Evolutionary conservation across 2,113 vertebrate genomes (phyloP).

Genomic region (Solea solea): DNA sequence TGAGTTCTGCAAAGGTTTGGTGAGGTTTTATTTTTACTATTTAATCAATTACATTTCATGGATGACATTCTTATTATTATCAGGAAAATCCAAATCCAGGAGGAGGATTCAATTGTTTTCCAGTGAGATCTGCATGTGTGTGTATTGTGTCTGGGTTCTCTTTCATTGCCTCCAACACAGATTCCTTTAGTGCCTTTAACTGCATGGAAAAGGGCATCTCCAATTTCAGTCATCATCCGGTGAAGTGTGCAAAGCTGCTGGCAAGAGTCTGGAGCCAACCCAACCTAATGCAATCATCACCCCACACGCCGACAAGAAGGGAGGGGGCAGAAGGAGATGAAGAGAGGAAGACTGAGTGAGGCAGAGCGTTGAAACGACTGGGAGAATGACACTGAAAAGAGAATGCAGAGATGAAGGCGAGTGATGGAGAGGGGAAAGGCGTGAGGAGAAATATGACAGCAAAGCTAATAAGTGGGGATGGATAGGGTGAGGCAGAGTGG

Average conservation of each 20-base stretch:
- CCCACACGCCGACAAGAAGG: constrained; percentile 41
- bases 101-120: neutral
- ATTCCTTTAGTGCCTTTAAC: constrained; percentile 67
- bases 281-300: constrained; percentile 69
- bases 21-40: constrained; percentile 26
- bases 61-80: constrained; percentile 4
- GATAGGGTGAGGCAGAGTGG: constrained; percentile 44
- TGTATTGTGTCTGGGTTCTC: constrained; percentile 28
- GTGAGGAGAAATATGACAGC: constrained; percentile 13
- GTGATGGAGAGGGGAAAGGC: constrained; percentile 41
- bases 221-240: constrained; percentile 72
- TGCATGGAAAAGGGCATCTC: constrained; percentile 68
- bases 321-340: constrained; percentile 42
- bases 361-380: constrained; percentile 13
- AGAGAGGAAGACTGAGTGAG: constrained; percentile 53
- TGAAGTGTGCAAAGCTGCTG: constrained; percentile 67
- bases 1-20: constrained; percentile 2
- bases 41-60: constrained; percentile 18
- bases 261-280: constrained; percentile 58
- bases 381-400: constrained; percentile 16
- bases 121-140: constrained; percentile 8
- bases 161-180: constrained; percentile 43
- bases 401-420: constrained; percentile 2
- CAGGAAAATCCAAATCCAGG: constrained; percentile 10
- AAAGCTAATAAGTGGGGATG: constrained; percentile 48